These are phyloP conservation scores for Pseudomyrmex sp. DNA, from an alignment of 1,140 invertebrate genomes.

Conservation along the genomic window DNA sequence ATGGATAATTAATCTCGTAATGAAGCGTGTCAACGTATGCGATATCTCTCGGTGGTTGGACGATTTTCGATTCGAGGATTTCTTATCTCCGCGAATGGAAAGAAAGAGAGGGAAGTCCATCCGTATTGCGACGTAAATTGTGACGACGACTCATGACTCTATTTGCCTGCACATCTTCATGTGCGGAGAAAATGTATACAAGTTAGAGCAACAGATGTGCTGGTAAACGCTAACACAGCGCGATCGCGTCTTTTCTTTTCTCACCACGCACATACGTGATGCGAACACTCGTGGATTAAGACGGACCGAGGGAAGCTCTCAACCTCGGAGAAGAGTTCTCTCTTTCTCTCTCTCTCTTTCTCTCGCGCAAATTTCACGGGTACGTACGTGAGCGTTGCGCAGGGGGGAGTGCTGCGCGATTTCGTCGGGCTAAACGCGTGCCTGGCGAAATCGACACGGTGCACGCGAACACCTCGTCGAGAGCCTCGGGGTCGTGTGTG, in stretches of 20 bases:
- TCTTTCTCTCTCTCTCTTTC: too few species aligned
- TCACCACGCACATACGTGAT: not conserved
- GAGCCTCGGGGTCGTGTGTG: conserved; percentile 16
- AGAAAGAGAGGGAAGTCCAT: too few species aligned
- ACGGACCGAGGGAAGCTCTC: not conserved
- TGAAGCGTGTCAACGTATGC: conserved; percentile 54
- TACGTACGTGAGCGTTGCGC: not conserved
- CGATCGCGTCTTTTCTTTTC: not conserved
- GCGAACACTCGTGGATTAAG: conserved; percentile 20
- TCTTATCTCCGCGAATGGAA: not conserved
- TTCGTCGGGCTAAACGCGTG: conserved; percentile 56
- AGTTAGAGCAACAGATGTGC: not conserved
- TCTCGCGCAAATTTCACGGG: not conserved
- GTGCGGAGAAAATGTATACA: too few species aligned
- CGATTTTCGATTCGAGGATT: not conserved
- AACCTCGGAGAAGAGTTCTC: not conserved
- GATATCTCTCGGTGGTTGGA: conserved; percentile 4
- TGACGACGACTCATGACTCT: not conserved
- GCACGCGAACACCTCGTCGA: conserved; percentile 76
- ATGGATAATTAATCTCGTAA: conserved; percentile 50
- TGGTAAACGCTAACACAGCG: not conserved
- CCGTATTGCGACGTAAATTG: too few species aligned
- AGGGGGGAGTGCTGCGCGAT: conserved; percentile 17
- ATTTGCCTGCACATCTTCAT: not conserved
- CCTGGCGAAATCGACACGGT: conserved; percentile 60